Percentiles rank a stretch among this genome's conserved stretches.
Conservation (phyloP, 2,113 vertebrate genomes). For the Mustela lutreola region DNA sequence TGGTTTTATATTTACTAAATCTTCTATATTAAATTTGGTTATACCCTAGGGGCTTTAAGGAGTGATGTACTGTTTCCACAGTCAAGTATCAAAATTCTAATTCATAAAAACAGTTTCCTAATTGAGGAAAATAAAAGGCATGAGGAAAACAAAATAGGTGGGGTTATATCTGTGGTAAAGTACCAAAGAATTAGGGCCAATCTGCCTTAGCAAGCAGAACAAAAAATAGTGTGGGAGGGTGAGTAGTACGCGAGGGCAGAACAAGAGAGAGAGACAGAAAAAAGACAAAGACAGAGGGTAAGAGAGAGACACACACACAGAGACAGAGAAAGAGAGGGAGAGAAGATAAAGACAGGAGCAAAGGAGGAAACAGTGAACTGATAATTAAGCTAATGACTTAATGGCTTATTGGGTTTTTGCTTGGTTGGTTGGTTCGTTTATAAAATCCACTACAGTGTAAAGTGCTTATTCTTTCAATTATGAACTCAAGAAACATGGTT, state of each 20-base stretch:
- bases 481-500: not conserved
- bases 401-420: not conserved
- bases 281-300: not conserved
- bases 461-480: not conserved
- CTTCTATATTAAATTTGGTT: constrained; percentile 28
- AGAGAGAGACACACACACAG: not conserved
- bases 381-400: not conserved
- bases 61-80: not conserved
- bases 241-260: not conserved
- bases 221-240: not conserved
- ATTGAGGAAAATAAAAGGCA: not conserved
- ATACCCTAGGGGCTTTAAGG: not conserved
- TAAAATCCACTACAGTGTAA: not conserved
- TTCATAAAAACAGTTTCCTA: not conserved
- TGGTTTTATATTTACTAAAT: not conserved
- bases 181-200: not conserved
- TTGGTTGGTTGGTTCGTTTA: not conserved
- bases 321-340: not conserved
- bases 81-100: not conserved
- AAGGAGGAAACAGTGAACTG: not conserved
- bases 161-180: not conserved
- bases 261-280: not conserved
- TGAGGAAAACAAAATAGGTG: not conserved
- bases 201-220: not conserved
- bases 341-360: not conserved